Conservation (phyloP, 2,888 invertebrate species). For the Xestoiulus laeticollis region DNA sequence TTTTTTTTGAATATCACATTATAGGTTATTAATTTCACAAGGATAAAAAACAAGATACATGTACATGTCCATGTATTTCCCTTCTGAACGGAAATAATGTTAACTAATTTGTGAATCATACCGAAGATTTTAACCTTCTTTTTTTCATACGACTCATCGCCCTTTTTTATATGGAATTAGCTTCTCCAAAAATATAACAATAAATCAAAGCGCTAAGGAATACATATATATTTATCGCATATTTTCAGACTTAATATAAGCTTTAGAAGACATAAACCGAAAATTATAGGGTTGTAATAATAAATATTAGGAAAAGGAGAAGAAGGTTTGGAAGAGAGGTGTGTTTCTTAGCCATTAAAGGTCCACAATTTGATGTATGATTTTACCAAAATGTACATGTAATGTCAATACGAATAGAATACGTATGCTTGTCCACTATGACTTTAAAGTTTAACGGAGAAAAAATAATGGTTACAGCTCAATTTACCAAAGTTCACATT, state of each 20-base stretch:
- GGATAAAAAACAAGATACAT: too few relatives aligned
- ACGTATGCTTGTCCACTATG: background rate
- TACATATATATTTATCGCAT: background rate
- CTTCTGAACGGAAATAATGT: background rate
- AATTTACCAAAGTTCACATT: conserved; percentile 13
- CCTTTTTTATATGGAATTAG: background rate
- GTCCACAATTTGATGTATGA: background rate
- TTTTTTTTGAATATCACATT: too few relatives aligned
- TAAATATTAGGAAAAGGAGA: conserved; percentile 16
- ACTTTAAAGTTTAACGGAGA: background rate
- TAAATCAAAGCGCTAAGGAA: background rate
- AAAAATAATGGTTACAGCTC: conserved; percentile 13
- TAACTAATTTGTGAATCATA: background rate
- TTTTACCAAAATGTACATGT: background rate
- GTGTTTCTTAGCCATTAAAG: background rate
- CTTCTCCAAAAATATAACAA: background rate
- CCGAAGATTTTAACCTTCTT: background rate
- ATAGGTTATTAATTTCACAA: too few relatives aligned
- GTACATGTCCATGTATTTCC: too few relatives aligned
- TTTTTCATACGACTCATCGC: background rate
- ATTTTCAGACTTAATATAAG: background rate
- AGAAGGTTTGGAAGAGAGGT: conserved; percentile 10
- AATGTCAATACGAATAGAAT: background rate
- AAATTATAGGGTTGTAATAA: background rate
- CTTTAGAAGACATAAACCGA: background rate